Base-by-base conservation (phyloP, 2,797 vertebrate species). In the Diceros bicornis region DNA sequence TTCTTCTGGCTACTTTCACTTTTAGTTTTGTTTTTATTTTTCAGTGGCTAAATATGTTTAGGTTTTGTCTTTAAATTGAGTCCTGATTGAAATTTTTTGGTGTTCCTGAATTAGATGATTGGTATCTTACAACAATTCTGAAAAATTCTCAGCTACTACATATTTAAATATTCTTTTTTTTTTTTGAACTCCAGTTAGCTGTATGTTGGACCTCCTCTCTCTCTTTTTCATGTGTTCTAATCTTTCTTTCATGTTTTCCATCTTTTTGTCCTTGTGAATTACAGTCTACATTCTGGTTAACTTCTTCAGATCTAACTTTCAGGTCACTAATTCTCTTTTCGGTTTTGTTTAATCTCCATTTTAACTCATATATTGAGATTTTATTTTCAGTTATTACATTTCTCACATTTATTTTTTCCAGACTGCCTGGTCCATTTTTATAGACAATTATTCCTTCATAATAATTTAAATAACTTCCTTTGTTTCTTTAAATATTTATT, bases 321-420 rank as follows among this genome's bases (percentile, higher is more conserved):
- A 77, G 57, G 21, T 91, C 44, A 95, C 25, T 44, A 71, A 71
- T 81, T 88, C 20, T 78, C 25, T 90, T 90, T 89, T 44, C 20
- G 77, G 2, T 74, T 81, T 5, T 68, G 41, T 78, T 5, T 32
- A 87, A 87, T 71, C 37, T 82, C 0, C 17, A 82, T 87, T 86
- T 92, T 66, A 82, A 61, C 6, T 92, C 41, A 37, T 18, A 74
- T 7, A 57, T 69, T 61, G n/a, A 52, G 37, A 37, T 79, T 94
- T 91, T 89, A n/a, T 89, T 96, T 94, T 94, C 6, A 75, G 4
- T 74, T 95, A 50, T 20, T 52, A 34, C 9, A 75, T 64, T 94
- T 87, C 81, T 75, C 23, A 71, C 27, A 23, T 90, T 89, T 77
- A 72, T 21, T 59, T 72, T 64, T 23, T 2, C 23, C 18, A 88